Evolutionary conservation across 2,888 invertebrate genomes (phyloP), one percentile per base, ranked within the genome.

Genomic region (Cephonodes hylas): DNA sequence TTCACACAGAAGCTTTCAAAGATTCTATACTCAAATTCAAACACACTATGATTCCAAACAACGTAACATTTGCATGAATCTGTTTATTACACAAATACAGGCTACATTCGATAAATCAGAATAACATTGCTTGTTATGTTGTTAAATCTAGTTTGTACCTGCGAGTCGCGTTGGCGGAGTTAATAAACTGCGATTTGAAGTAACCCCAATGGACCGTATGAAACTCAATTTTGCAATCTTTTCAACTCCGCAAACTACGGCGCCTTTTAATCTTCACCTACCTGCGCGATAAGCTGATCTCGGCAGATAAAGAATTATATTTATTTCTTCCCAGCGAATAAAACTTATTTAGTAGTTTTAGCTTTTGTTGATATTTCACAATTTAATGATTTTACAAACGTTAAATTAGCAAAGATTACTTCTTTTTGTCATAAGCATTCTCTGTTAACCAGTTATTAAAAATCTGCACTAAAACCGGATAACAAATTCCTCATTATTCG

Each of bases 211-310:
- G 53, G 31, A 31, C 27, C 53, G 8, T 7, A 18, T 10, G 18
- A 27, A 53, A 53, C 53, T 53, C 53, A 53, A 53, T 53, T 53
- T 53, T 18, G 8, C 53, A 53, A 53, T 53, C 18, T 53, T 53
- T 53, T 31, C 31, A 53, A 53, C 18, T 53, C 31, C 10, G 18
- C 0, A 18, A 53, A 53, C 53, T 31, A 27, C 18, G 18, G 8
- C 18, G 18, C 18, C 27, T 31, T 18, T 1, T 53, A 53, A 31
- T 53, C 18, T 31, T 53, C 18, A 53, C 31, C 10, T 53, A 10
- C 8, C 53, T 31, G 27, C 25, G 15, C 15, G 4, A 5, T 10
- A 7, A 45, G 7, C 20, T 45, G 46, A 31, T 53, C 31, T 10
- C 10, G 13, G 13, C 22, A 23, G 45, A 45, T 22, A 7, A 3